Evolutionary conservation across 2,113 vertebrate species (phyloP), one percentile per base, ranked within the genome.

Genomic region (Lycocorax pyrrhopterus): DNA sequence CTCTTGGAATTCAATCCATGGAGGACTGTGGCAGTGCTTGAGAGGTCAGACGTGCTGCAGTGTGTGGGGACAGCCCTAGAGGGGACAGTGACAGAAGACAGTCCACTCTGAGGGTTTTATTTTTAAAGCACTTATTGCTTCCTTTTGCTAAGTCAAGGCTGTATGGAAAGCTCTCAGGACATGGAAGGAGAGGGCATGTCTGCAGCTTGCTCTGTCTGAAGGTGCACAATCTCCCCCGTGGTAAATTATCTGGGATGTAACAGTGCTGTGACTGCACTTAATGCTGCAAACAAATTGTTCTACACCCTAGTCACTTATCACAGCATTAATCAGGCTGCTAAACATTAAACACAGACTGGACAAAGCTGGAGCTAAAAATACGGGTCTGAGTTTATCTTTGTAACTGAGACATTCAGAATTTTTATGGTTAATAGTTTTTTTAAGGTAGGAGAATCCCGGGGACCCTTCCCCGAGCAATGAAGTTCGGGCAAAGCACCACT

Each of bases 321-420:
- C 78, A 84, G 84, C 95, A 92, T 96, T 97, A 96, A 97, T 96
- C 96, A 97, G 83, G 83, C 92, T 87, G 64, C 87, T 94, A 84
- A 97, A 85, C 62, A 47, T 80, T 81, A 86, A 76, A 62, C 46
- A 52, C 25, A 60, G 49, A 76, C 67, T 83, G 59, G 63, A 75
- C 58, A 84, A 95, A 94, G 78, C 86, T 15, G 23, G 44, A 59
- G 47, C 67, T 92, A 63, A 88, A 95, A 96, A 86, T 37, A 79
- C 3, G 3, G 85, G 43, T 60, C 52, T 41, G 43, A 44, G n/a
- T 47, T 92, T 89, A 75, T 81, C 75, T 89, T 93, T 83, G 44
- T 81, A 88, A 94, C 84, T 51, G 84, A 60, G 59, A 85, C 10
- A 11, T 21, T 30, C 41, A 27, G 53, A 43, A n/a, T 44, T 62